A percentile compares a stretch with the other conserved stretches of the same genome.
These are phyloP conservation scores for Maniola jurtina DNA, from an alignment of 1,140 invertebrate species.

Conservation along the genomic window DNA sequence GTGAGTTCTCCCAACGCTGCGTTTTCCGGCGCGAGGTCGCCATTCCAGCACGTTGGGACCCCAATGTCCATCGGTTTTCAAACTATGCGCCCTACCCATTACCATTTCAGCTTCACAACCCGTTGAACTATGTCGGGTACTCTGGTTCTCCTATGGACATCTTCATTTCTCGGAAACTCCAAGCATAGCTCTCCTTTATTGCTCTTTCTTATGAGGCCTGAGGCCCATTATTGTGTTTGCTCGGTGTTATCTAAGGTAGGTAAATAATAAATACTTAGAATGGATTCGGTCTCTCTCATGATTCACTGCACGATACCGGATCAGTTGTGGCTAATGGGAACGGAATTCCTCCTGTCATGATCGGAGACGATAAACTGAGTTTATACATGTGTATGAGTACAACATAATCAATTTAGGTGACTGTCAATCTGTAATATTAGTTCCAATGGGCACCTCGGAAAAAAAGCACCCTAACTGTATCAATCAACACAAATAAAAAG, in stretches of 20 bases:
- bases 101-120: too few relatives aligned
- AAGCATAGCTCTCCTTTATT: too few relatives aligned
- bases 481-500: conserved; percentile 22
- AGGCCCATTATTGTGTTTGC: neutral
- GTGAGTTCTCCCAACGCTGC: too few relatives aligned
- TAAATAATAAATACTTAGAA: neutral
- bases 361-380: conserved; percentile 6
- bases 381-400: conserved; percentile 8
- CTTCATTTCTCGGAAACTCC: too few relatives aligned
- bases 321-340: conserved; percentile 10
- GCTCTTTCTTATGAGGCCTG: too few relatives aligned
- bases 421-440: conserved; percentile 8
- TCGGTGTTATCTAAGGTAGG: neutral
- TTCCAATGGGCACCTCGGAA: neutral
- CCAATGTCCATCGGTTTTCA: too few relatives aligned
- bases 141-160: too few relatives aligned
- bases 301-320: conserved; percentile 11
- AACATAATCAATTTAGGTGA: conserved; percentile 12
- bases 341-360: conserved; percentile 12
- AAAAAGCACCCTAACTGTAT: conserved; percentile 18
- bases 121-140: too few relatives aligned
- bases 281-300: conserved; percentile 11
- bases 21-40: too few relatives aligned
- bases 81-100: too few relatives aligned
- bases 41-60: too few relatives aligned